Evolutionary conservation across 2,888 invertebrate species (phyloP), one percentile per base, ranked within the genome.

Genomic region (Oscheius sp.): DNA sequence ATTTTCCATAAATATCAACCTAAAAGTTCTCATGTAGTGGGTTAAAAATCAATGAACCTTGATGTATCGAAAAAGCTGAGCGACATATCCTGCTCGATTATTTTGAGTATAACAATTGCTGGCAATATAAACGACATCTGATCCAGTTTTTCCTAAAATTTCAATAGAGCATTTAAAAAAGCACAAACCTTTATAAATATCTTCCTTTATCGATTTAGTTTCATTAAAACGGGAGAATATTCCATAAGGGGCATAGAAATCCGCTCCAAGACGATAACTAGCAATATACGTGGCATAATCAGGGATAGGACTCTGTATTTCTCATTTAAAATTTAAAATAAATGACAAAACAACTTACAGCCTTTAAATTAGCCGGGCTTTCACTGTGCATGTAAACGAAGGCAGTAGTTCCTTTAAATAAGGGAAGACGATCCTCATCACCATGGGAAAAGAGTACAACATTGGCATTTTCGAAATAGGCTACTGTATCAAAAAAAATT

Each of bases 61-160:
- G 27, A 73, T 77, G 52, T 73, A 56, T 5, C 29, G 49, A 3
- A 12, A 23, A 13, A 81, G 68, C 13, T 61, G 61, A 43, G 56
- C 29, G 1, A 75, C 81, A 41, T 73, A 75, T 12, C 56, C 21
- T 53, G 52, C 23, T 27, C 81, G 58, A 1, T 69, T n/a, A 53
- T 78, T 81, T 6, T 59, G 27, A 2, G 81, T 81, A 29, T 79
- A 73, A 69, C 85, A 85, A 55, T 86, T 80, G 27, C 81, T 81
- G 0, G 82, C 84, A 16, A 82, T 43, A 83, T 82, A 84, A 6
- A 74, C 71, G 43, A 76, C 52, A 23, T 21, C 77, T 7, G 43
- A 27, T 6, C 61, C 61, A 18, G 18, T 35, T 61, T 61, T 61
- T 27, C n/a, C 61, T 61, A 18, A 41, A 61, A 12, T 41, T n/a